phyloP scores from a whole-genome alignment of 2,797 vertebrate genomes.

The Limosa lapponica region DNA sequence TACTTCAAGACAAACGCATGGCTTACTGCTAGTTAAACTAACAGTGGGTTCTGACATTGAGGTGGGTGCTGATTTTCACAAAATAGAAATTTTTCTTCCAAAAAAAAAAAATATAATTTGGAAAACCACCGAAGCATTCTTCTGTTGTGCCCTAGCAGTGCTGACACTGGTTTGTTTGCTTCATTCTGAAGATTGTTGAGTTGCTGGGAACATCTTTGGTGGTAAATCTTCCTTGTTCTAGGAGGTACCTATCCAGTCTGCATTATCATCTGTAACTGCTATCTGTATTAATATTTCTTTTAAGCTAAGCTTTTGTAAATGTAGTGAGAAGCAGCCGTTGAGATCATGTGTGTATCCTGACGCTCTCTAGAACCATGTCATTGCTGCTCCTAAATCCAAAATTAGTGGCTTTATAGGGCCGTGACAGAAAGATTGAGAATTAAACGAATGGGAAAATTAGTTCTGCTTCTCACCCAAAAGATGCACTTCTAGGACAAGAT shows the following conservation, averaged over 20 bases:
- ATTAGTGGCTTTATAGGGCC: neutral
- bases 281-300: neutral
- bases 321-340: neutral
- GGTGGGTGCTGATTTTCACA: neutral
- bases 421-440: neutral
- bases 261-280: neutral
- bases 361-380: neutral
- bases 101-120: neutral
- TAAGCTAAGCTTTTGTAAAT: neutral
- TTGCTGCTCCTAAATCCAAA: neutral
- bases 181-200: neutral
- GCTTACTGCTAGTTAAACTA: neutral
- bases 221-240: neutral
- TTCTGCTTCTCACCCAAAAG: neutral
- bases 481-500: fast-evolving
- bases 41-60: neutral
- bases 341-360: neutral
- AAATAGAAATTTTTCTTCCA: neutral
- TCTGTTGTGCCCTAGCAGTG: neutral
- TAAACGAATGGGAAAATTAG: neutral
- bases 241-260: neutral
- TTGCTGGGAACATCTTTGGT: neutral
- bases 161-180: neutral
- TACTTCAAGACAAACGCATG: neutral
- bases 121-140: neutral